Percentiles rank a stretch among this genome's conserved stretches.
Conservation (phyloP, 2,888 invertebrate genomes). For the Apamea anceps region DNA sequence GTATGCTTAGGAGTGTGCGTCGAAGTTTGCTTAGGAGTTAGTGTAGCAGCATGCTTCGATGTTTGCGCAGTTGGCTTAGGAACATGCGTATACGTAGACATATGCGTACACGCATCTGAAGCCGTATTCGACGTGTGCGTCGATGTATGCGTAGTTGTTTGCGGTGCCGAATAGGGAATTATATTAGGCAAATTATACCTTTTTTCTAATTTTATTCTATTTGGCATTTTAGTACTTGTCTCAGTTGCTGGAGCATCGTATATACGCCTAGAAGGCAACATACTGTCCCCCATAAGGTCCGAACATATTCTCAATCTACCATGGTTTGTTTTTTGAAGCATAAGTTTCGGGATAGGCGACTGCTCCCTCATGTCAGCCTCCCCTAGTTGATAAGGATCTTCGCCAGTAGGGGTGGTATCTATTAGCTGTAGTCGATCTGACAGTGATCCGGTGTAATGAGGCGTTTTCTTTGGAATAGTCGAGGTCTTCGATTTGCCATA, state of each 20-base stretch:
- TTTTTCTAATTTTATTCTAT: constrained; percentile 68
- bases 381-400: constrained; percentile 86
- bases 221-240: constrained; percentile 62
- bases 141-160: constrained; percentile 48
- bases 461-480: constrained; percentile 72
- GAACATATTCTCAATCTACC: constrained; percentile 79
- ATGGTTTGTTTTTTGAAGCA: constrained; percentile 84
- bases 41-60: constrained; percentile 32
- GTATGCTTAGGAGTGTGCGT: constrained; percentile 32
- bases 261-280: constrained; percentile 72
- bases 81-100: constrained; percentile 53
- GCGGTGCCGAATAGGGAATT: constrained; percentile 60
- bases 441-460: constrained; percentile 81
- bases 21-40: constrained; percentile 36
- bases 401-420: constrained; percentile 86
- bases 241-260: constrained; percentile 76
- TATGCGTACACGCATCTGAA: constrained; percentile 35
- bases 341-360: constrained; percentile 86
- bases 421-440: constrained; percentile 84
- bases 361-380: constrained; percentile 87
- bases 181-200: constrained; percentile 73
- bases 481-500: constrained; percentile 78
- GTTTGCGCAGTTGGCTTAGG: constrained; percentile 35
- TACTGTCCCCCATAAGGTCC: constrained; percentile 66
- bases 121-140: constrained; percentile 38